Base-by-base conservation (phyloP, 2,888 invertebrate genomes). In the Sipunculus nudus region DNA sequence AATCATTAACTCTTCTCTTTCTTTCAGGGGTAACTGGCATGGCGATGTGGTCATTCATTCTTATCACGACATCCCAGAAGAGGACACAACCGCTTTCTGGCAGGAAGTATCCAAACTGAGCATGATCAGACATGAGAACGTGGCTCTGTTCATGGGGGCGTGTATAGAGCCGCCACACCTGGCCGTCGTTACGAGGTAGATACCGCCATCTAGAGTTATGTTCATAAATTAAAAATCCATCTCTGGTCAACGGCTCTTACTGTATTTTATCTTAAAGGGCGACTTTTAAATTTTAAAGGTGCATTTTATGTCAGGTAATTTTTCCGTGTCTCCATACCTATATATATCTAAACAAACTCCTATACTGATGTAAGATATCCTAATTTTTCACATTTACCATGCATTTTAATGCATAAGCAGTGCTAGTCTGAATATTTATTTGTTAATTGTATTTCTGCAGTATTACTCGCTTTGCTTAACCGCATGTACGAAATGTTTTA, bases 141-240 rank as follows among this genome's bases (percentile, higher is more conserved):
- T 85, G 41, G 79, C 80, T 8, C 76, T 85, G 16, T 85, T 85
- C 70, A 85, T 85, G 85, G 85, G 85, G 0, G 85, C 84, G 3
- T 84, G 84, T 61, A 75, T 82, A 28, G 78, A 79, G 39, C 78
- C 78, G 6, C 78, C 80, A 0, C 63, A 78, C 45, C 67, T 84
- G 29, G 81, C 84, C 2, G 78, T 85, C 21, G 75, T 85, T 31
- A 84, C 82, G 10, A 81, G 84, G 84, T 84, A 66, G 53, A 46
- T 52, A 8, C 19, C 19, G n/a, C n/a, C n/a, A n/a, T n/a, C 21
- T 8, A 23, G 8, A 16, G 16, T 10, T 49, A n/a, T n/a, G n/a
- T n/a, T n/a, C 10, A 16, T 10, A 26, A 49, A 16, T 40, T 13
- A 49, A 40, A 40, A 19, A 10, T 13, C 21, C 10, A 13, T 49